Evolutionary conservation across 2,797 vertebrate species (phyloP).

Genomic region (Enteromius viviparus): DNA sequence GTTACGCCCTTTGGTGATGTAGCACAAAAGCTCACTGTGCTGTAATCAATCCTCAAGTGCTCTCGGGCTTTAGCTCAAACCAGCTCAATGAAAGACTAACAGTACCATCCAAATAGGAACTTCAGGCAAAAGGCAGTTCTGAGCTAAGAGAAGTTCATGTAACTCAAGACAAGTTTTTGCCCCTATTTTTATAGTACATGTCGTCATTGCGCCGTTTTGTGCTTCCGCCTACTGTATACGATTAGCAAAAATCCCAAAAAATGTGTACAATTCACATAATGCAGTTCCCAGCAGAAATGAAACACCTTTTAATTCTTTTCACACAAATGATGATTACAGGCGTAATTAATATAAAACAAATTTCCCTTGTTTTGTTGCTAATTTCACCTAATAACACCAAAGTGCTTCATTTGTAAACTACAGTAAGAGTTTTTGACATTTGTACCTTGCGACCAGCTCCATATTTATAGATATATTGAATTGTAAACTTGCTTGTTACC

Average conservation of each 20-base stretch:
- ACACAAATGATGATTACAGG: not conserved
- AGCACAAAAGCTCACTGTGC: slow-evolving; percentile 41
- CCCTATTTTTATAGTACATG: not conserved
- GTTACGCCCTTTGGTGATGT: slow-evolving; percentile 42
- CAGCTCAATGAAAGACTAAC: not conserved
- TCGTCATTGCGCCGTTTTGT: not conserved
- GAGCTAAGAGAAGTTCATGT: not conserved
- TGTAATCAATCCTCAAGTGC: slow-evolving; percentile 26
- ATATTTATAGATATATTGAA: not conserved
- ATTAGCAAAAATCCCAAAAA: not conserved
- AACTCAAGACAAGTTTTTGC: not conserved
- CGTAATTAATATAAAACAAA: not conserved
- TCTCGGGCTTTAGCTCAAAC: slow-evolving; percentile 19
- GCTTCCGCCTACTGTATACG: not conserved
- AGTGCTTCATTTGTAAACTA: not conserved
- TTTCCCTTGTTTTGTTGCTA: not conserved
- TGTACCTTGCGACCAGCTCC: not conserved
- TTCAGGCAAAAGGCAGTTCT: not conserved
- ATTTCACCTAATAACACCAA: not conserved
- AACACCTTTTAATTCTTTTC: not conserved
- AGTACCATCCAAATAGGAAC: not conserved
- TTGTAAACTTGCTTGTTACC: not conserved
- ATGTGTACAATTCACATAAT: not conserved
- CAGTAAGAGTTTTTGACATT: too few relatives aligned
- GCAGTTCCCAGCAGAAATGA: not conserved